Base-by-base conservation (phyloP, 2,113 vertebrate species). In the Ginglymostoma cirratum region DNA sequence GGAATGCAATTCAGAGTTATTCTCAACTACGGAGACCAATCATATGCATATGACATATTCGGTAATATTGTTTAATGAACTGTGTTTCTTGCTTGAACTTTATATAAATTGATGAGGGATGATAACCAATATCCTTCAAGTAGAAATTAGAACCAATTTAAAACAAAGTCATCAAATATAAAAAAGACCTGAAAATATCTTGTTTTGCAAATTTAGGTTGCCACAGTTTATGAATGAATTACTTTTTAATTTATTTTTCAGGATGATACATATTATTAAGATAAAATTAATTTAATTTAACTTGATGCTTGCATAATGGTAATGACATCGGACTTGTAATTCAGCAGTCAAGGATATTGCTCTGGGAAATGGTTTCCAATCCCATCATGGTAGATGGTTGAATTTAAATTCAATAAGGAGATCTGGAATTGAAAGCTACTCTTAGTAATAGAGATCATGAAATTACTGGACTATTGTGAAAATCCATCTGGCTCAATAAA, bases 1-100 rank as follows among this genome's bases (percentile, higher is more conserved):
- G 30, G 55, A 96, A n/a, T 96, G 95, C 67, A 94, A 24, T 94
- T 94, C 93, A 24, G 90, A 94, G 66, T 70, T 72, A 95, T 45
- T 95, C 94, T 72, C 34, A 95, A 95, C 45, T 72, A 69, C 3
- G 30, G 94, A 95, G 12, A 95, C 66, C 67, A 69, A 95, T 95
- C 94, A 76, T 52, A 95, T 2, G 5, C 3, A 48, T 34, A 95
- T 69, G 42, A 69, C 27, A 38, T 94, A 94, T 95, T 95, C 27
- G 27, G 69, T 70, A 30, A 72, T 95, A 52, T 52, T 72, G 94
- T 15, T 76, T 52, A 76, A 95, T 70, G 94, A 52, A 76, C 67
- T 48, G 38, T 45, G 67, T 52, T 95, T 66, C 87, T 23, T 93
- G 89, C n/a, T 66, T 93, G 66, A 66, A 38, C 34, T 38, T 65